Evolutionary conservation across 2,888 invertebrate genomes (phyloP), one percentile per base, ranked within the genome.

Genomic region (Patella ulyssiponensis): DNA sequence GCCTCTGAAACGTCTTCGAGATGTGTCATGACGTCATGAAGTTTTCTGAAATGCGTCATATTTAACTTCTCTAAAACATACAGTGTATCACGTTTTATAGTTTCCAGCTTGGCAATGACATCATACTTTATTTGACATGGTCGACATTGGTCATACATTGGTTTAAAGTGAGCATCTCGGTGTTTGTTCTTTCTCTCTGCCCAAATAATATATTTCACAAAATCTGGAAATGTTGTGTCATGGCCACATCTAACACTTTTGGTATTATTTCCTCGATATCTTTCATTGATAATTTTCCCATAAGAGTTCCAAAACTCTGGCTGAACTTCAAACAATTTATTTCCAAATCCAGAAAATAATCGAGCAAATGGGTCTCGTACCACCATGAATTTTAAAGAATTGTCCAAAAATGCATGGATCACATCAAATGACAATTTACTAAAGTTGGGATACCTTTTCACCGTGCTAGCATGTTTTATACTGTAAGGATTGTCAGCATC

Each of bases 321-420:
- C 77, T 88, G 87, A 11, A 86, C 84, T 15, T 84, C 79, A 64
- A 82, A 88, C 20, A 88, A 71, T 76, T 88, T 88, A 71, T 87
- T 87, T 3, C 84, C 81, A 56, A 86, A 88, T 0, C 85, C 87
- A 2, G 88, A 86, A 27, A 87, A 79, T 11, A 86, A 64, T 73
- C 86, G 79, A 9, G 83, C 74, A 75, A 83, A 87, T 1, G 88
- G 88, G 27, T 87, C 85, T 5, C 87, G 76, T 0, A 86, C 86
- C 71, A 86, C 86, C 75, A 88, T 77, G 9, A 88, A 81, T 64
- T 84, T 84, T 3, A 79, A 75, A 2, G 82, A 80, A 27, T 27
- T 27, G 17, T 79, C 56, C 17, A 81, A 44, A 56, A 69, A 27
- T 27, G 27, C 27, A 27, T 27, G 44, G 33, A 20, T 71, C 33